Percentiles rank a stretch among this genome's conserved stretches.
Conservation (phyloP, 2,113 vertebrate genomes). For the Leiothrix lutea region DNA sequence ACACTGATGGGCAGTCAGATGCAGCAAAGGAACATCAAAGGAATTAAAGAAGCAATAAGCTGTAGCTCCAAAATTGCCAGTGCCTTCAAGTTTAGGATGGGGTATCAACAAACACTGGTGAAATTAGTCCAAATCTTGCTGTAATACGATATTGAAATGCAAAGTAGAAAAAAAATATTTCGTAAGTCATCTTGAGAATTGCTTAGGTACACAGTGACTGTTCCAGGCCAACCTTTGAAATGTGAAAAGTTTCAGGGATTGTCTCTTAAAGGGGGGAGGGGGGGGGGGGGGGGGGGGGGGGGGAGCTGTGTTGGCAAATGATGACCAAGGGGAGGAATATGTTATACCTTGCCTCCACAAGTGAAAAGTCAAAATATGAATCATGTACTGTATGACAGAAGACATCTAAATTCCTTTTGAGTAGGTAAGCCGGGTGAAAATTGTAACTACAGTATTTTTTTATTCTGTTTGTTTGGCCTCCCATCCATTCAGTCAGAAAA, state of each 20-base stretch:
- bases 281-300: neutral
- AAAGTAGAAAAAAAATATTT: neutral
- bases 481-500: constrained; percentile 16
- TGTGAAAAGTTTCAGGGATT: neutral
- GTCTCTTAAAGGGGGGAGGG: neutral
- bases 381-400: constrained; percentile 21
- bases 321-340: neutral
- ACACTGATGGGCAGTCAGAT: neutral
- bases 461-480: constrained; percentile 21
- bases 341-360: constrained; percentile 1
- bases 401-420: constrained; percentile 40
- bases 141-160: neutral
- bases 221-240: neutral
- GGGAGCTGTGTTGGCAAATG: neutral
- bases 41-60: neutral
- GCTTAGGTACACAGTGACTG: neutral
- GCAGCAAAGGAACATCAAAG: neutral
- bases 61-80: neutral
- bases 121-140: neutral
- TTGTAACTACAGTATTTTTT: constrained; percentile 22
- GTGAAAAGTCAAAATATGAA: constrained; percentile 30
- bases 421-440: constrained; percentile 36
- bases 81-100: neutral
- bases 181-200: neutral
- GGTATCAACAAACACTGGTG: neutral